Base-by-base conservation (phyloP, 2,888 invertebrate species). In the Papilio elwesi region DNA sequence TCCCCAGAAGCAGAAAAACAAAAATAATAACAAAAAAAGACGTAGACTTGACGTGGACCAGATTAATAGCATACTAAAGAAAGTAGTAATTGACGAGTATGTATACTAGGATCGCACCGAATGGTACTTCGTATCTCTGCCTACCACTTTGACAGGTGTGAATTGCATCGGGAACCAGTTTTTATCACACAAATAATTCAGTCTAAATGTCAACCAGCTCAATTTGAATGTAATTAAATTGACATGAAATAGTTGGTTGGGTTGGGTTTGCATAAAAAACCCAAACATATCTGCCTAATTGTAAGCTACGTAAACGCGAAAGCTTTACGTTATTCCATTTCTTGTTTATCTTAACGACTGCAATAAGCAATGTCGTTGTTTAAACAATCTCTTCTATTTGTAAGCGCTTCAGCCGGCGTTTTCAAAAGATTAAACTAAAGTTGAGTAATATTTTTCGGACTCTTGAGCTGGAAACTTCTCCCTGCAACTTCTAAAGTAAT, bases 401-500 rank as follows among this genome's bases (percentile, higher is more conserved):
- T 66, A 66, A 66, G 71, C 57, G 71, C 66, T 59, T 43, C 59
- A 66, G 66, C 59, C 66, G 59, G 51, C 66, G 71, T 71, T 71
- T 71, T 71, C 71, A 59, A 71, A 71, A 71, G 71, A 71, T 71
- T 71, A 71, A 71, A 48, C 71, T 71, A 71, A 71, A 66, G 66
- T 71, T 66, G 51, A 66, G 59, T 71, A 66, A 71, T 71, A 71
- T 71, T 71, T 70, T 71, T 71, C 65, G 57, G 66, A 66, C 66
- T 57, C 66, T 65, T 55, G 55, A 26, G 57, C 64, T 71, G 16
- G 66, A 71, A 70, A 71, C 65, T 71, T 66, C 36, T 48, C 55
- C 65, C 65, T 65, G 57, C 59, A 59, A 43, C 59, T 59, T 59
- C 43, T 8, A 49, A 65, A 51, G 65, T 65, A 65, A 65, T 49